Evolutionary conservation across 2,113 vertebrate species (phyloP), one percentile per base, ranked within the genome.

Genomic region (Climacteris rufus): DNA sequence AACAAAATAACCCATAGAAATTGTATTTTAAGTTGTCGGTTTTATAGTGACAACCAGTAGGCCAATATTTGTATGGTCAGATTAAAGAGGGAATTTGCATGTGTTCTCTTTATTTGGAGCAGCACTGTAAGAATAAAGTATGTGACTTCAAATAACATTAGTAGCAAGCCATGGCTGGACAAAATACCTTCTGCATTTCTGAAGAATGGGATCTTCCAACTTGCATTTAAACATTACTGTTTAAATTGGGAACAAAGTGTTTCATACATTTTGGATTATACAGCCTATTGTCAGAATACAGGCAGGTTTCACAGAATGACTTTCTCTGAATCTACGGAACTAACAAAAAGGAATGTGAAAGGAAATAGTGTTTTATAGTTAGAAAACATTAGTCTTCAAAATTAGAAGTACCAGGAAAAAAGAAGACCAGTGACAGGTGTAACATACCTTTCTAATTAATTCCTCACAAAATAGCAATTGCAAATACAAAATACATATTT

Each of bases 61-160:
- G 57, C 20, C 11, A 33, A 1, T 64, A 49, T 79, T 75, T 68
- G 27, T 56, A 21, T 45, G 53, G 47, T 56, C 35, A 53, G 20
- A 8, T 10, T 49, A 56, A 65, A 86, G 44, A 78, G 20, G 30
- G 31, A 63, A 47, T 57, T 82, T 50, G 9, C 6, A 14, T 89
- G 80, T 6, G 5, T 78, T 18, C 18, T 63, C 7, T 56, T 39
- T 47, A 17, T 70, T 70, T 66, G 22, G n/a, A 12, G 5, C 77
- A 68, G 33, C 25, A 20, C n/a, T 70, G 35, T n/a, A 77, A 69
- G 82, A 54, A 66, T 54, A 23, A 79, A 83, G 19, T 78, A 54
- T 0, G 0, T 31, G 39, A 6, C 72, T 64, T 35, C 15, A 68
- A 64, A 39, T 49, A 82, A 44, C 27, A 1, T 14, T 40, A 23